Base-by-base conservation (phyloP, 2,113 vertebrate genomes). In the Psophia crepitans region DNA sequence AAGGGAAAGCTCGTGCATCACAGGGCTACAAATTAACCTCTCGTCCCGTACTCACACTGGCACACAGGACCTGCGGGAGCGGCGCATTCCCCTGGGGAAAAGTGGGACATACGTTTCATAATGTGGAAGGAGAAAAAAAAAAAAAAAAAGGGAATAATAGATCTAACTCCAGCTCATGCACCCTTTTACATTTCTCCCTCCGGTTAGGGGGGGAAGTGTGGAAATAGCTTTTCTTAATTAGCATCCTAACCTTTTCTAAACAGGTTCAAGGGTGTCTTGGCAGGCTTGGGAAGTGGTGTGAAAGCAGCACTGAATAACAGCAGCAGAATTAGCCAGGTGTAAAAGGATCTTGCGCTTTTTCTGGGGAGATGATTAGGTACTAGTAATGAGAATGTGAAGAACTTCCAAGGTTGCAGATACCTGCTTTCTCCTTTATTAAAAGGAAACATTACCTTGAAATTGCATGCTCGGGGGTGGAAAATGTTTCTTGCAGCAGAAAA, bases 1-100 rank as follows among this genome's bases (percentile, higher is more conserved):
- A 90, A 97, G 69, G 84, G 89, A 97, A 96, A 95, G 86, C 96
- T 96, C 11, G 21, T 75, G 85, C 96, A 97, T 96, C 87, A 56
- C 77, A 64, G 84, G 93, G 95, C 96, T 96, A 56, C 91, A 95
- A 97, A 98, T 98, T 97, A 97, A 97, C 97, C 97, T 97, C 96
- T 91, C 26, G 43, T 91, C 96, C 94, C 83, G 1, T 33, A 82
- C 86, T 91, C 93, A 60, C 41, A 4, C 37, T 12, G 44, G 51
- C 78, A 81, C 82, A 84, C 4, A 12, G 49, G 93, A 89, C 90
- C 93, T 7, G 17, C 71, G n/a, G 95, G 87, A 96, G 49, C 43
- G 1, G 53, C 8, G 0, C 24, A 0, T 70, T 97, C 94, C 95
- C 95, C 64, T 3, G 3, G 89, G 95, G 48, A 74, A 83, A 90